Evolutionary conservation across 1,140 invertebrate genomes (phyloP).

Genomic region (Meteorus sp.): DNA sequence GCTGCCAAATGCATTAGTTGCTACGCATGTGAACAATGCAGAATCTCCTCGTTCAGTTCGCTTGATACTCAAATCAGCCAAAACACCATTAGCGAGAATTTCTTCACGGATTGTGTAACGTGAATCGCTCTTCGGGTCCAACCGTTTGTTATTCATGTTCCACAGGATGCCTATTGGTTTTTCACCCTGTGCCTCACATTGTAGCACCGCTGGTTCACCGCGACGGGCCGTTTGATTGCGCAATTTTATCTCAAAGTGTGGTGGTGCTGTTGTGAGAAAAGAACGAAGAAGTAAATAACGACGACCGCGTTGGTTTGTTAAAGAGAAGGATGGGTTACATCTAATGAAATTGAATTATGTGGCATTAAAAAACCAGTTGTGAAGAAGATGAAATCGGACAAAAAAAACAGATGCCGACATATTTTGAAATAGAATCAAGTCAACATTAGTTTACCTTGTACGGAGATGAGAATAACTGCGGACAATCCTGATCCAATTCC

Average conservation of each 20-base stretch:
- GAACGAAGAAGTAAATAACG: too few species aligned
- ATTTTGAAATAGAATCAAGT: too few species aligned
- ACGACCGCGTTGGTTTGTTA: slow-evolving; percentile 26
- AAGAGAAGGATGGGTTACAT: too few species aligned
- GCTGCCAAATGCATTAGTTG: slow-evolving; percentile 92
- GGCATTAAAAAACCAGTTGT: too few species aligned
- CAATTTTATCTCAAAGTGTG: slow-evolving; percentile 91
- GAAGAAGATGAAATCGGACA: too few species aligned
- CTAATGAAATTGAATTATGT: too few species aligned
- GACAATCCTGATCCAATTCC: slow-evolving; percentile 92
- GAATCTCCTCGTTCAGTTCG: slow-evolving; percentile 88
- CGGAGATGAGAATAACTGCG: slow-evolving; percentile 89
- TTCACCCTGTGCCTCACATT: slow-evolving; percentile 95
- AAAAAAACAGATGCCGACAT: too few species aligned
- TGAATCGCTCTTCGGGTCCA: slow-evolving; percentile 84
- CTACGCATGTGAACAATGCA: slow-evolving; percentile 91
- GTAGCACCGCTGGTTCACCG: slow-evolving; percentile 87
- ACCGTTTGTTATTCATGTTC: slow-evolving; percentile 92
- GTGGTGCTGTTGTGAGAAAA: slow-evolving; percentile 87
- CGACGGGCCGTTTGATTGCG: slow-evolving; percentile 86
- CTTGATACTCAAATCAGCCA: slow-evolving; percentile 88
- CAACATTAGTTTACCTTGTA: slow-evolving; percentile 75
- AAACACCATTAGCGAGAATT: slow-evolving; percentile 80
- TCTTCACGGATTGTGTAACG: slow-evolving; percentile 92
- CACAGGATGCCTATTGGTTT: slow-evolving; percentile 94